Evolutionary conservation across 2,888 invertebrate species (phyloP).

Genomic region (Macrosoma leucophasiata): DNA sequence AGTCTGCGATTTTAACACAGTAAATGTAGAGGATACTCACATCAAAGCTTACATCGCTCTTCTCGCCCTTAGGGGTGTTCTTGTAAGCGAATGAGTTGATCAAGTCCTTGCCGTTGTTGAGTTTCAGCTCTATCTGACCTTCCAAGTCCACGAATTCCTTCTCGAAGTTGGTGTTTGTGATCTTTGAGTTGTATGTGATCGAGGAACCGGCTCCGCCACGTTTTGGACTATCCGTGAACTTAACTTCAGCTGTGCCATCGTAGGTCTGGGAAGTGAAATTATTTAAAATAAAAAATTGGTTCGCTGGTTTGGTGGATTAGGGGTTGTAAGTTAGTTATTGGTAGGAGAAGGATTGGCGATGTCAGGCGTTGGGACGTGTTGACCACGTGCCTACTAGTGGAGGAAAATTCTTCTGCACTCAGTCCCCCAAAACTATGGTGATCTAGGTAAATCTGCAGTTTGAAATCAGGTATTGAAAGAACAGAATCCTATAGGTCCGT

Average conservation of each 20-base stretch:
- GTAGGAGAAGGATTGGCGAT: too few species aligned
- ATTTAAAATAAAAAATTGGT: not conserved
- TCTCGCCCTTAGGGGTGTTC: conserved; percentile 45
- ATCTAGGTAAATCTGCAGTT: too few species aligned
- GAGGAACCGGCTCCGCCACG: conserved; percentile 52
- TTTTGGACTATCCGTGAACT: conserved; percentile 49
- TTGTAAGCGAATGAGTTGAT: conserved; percentile 44
- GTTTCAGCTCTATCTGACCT: conserved; percentile 45
- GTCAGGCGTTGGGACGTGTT: too few species aligned
- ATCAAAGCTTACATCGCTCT: conserved; percentile 44
- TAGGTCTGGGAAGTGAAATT: conserved; percentile 33
- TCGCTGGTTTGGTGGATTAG: not conserved
- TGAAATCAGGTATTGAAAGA: too few species aligned
- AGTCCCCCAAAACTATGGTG: too few species aligned
- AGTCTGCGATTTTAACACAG: not conserved
- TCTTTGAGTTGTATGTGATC: conserved; percentile 50
- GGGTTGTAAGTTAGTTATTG: too few species aligned
- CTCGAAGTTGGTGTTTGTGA: conserved; percentile 43
- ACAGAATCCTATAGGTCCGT: too few species aligned
- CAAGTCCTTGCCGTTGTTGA: conserved; percentile 52
- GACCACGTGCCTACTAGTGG: too few species aligned
- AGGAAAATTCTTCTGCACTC: too few species aligned
- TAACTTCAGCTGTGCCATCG: conserved; percentile 44
- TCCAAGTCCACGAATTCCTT: conserved; percentile 46
- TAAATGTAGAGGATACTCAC: conserved; percentile 29